Evolutionary conservation across 2,113 vertebrate genomes (phyloP).

Genomic region (Beaufortia kweichowensis): DNA sequence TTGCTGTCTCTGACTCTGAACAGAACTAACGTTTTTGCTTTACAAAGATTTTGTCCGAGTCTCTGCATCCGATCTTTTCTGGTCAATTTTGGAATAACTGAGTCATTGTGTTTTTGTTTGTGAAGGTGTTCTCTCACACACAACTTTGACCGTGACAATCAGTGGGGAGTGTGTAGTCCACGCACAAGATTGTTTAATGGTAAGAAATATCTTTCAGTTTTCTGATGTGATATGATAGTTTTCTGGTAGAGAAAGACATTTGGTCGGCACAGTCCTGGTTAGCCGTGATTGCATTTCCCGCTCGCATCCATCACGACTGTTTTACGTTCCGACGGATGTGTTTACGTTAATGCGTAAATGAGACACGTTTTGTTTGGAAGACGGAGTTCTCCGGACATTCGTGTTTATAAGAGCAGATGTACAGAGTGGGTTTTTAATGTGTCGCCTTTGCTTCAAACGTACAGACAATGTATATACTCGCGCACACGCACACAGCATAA

Average conservation of each 20-base stretch:
- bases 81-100: background rate
- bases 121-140: slow-evolving; percentile 53
- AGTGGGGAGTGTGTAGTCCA: slow-evolving; percentile 47
- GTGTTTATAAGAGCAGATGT: slow-evolving; percentile 7
- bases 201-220: background rate
- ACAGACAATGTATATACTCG: background rate
- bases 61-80: background rate
- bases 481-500: background rate
- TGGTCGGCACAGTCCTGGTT: background rate
- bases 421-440: background rate
- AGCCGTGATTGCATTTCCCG: background rate
- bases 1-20: too few species aligned
- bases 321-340: slow-evolving; percentile 12
- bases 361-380: slow-evolving; percentile 11
- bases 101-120: background rate
- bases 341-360: slow-evolving; percentile 13
- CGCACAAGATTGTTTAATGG: slow-evolving; percentile 22
- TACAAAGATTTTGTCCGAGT: background rate
- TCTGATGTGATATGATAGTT: too few species aligned
- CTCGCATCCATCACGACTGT: background rate
- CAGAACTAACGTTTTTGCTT: background rate
- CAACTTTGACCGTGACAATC: slow-evolving; percentile 52
- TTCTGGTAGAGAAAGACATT: too few species aligned
- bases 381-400: background rate
- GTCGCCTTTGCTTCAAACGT: background rate